Percentiles rank a stretch among this genome's conserved stretches.
These are phyloP conservation scores for Sarcophaga rosellei DNA, from an alignment of 2,888 invertebrate genomes.

Conservation along the genomic window DNA sequence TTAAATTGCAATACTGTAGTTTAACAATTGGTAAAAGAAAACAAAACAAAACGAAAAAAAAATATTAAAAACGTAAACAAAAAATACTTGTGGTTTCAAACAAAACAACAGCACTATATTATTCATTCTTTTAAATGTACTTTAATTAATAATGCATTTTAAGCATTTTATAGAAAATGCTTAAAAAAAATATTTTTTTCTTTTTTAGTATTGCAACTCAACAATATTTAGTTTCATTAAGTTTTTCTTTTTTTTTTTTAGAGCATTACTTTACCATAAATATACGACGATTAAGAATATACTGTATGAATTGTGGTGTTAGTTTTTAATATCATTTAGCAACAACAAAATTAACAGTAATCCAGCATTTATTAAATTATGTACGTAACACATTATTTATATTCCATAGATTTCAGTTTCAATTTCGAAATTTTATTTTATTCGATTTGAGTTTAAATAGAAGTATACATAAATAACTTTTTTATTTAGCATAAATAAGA, in stretches of 20 bases:
- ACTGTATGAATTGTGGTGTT: constrained; percentile 12
- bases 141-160: background rate
- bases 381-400: too few relatives aligned
- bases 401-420: background rate
- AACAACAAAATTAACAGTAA: background rate
- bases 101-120: constrained; percentile 10
- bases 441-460: too few relatives aligned
- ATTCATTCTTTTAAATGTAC: background rate
- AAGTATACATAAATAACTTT: background rate
- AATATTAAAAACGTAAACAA: background rate
- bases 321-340: constrained; percentile 23
- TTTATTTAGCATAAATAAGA: background rate
- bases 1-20: constrained; percentile 42
- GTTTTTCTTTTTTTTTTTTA: constrained; percentile 6
- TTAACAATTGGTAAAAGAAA: constrained; percentile 42
- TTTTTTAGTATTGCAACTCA: constrained; percentile 34
- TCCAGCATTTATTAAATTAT: background rate
- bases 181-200: background rate
- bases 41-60: constrained; percentile 6
- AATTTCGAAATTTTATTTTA: background rate
- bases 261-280: background rate
- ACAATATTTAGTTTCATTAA: constrained; percentile 1
- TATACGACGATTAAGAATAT: constrained; percentile 3
- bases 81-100: constrained; percentile 42
- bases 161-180: constrained; percentile 2